These are phyloP conservation scores for Oenanthe oenanthe DNA, from an alignment of 2,113 vertebrate species.

Conservation along the genomic window DNA sequence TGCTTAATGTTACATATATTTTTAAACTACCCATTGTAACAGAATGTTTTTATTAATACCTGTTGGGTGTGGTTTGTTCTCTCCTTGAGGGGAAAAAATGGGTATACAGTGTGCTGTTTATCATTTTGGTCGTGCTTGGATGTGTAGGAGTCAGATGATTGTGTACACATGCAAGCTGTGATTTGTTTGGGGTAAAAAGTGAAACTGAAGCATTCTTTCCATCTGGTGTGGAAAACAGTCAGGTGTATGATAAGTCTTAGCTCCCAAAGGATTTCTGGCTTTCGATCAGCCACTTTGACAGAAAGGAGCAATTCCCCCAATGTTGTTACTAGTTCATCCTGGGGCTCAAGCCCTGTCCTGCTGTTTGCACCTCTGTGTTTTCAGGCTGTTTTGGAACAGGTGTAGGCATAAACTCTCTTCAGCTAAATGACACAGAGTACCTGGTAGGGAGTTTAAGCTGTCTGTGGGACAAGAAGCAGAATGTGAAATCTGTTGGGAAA, in stretches of 20 bases:
- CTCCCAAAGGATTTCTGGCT: not conserved
- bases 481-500: not conserved
- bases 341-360: not conserved
- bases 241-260: not conserved
- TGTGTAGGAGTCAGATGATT: not conserved
- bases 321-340: not conserved
- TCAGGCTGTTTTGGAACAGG: not conserved
- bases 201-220: not conserved
- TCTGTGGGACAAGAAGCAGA: not conserved
- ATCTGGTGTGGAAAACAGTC: not conserved
- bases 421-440: not conserved
- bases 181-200: slow-evolving; percentile 8
- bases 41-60: not conserved
- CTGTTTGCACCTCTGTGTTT: not conserved
- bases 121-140: not conserved
- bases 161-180: not conserved
- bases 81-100: not conserved
- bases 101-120: not conserved
- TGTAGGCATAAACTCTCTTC: not conserved
- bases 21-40: not conserved
- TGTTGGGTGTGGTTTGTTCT: slow-evolving; percentile 16
- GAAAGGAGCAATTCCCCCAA: not conserved
- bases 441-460: not conserved
- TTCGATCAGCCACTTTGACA: not conserved
- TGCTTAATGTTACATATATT: not conserved